phyloP scores from a whole-genome alignment of 2,888 invertebrate genomes.

The Acanthosoma haemorrhoidale region DNA sequence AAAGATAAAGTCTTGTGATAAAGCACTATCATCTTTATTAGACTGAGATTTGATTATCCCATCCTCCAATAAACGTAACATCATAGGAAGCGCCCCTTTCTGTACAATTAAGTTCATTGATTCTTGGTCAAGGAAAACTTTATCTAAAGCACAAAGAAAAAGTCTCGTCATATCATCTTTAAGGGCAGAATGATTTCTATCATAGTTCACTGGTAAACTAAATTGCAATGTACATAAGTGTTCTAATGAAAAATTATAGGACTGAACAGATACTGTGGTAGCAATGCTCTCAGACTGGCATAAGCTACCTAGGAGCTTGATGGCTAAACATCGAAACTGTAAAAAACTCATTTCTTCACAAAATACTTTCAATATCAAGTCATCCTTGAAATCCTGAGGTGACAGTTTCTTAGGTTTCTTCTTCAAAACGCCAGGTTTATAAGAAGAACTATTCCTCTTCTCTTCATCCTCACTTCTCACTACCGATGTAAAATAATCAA shows the following conservation, averaged over 20 bases:
- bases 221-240: constrained; percentile 58
- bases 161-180: constrained; percentile 56
- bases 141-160: constrained; percentile 55
- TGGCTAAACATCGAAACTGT: constrained; percentile 55
- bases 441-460: constrained; percentile 35
- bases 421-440: constrained; percentile 34
- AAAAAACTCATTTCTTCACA: constrained; percentile 50
- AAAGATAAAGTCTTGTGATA: constrained; percentile 56
- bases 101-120: constrained; percentile 53
- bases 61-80: constrained; percentile 56
- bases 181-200: constrained; percentile 49
- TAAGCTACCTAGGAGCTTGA: constrained; percentile 45
- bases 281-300: constrained; percentile 31
- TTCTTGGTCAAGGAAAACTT: constrained; percentile 46
- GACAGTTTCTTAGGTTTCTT: constrained; percentile 44
- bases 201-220: constrained; percentile 46
- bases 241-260: constrained; percentile 55
- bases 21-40: constrained; percentile 46
- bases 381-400: constrained; percentile 53
- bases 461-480: constrained; percentile 49
- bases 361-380: constrained; percentile 50
- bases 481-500: constrained; percentile 56
- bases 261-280: constrained; percentile 12
- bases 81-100: constrained; percentile 58
- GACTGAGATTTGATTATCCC: constrained; percentile 45